Evolutionary conservation across 2,888 invertebrate species (phyloP).

Genomic region (Alitta virens): DNA sequence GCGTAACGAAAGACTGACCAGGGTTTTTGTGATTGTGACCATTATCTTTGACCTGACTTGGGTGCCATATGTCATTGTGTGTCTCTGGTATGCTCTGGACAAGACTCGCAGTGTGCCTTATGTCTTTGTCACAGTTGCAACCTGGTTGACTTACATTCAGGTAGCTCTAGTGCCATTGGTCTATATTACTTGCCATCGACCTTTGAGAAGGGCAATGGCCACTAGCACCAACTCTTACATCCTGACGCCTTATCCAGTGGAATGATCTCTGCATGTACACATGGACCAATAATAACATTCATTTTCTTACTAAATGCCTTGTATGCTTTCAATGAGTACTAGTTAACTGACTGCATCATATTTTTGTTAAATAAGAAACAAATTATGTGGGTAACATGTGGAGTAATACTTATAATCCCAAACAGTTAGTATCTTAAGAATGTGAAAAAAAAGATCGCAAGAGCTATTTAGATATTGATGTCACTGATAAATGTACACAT

Average conservation of each 20-base stretch:
- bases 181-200: constrained; percentile 30
- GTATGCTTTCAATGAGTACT: too few species aligned
- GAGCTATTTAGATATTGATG: too few species aligned
- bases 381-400: too few species aligned
- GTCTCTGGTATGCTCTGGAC: constrained; percentile 40
- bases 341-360: too few species aligned
- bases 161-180: constrained; percentile 42
- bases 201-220: constrained; percentile 18
- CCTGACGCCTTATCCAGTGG: constrained; percentile 11
- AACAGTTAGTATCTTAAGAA: too few species aligned
- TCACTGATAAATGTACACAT: too few species aligned
- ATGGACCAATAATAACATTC: too few species aligned
- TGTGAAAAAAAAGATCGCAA: too few species aligned
- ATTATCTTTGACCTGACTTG: constrained; percentile 36
- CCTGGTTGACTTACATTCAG: constrained; percentile 42
- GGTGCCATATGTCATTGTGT: constrained; percentile 41
- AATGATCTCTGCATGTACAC: constrained; percentile 1
- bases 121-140: constrained; percentile 34
- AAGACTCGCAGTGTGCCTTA: constrained; percentile 24
- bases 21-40: constrained; percentile 42
- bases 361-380: too few species aligned
- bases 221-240: constrained; percentile 15
- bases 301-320: too few species aligned
- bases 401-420: too few species aligned
- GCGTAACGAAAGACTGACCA: constrained; percentile 41